Base-by-base conservation (phyloP, 1,140 invertebrate genomes). In the Drosophila elegans region DNA sequence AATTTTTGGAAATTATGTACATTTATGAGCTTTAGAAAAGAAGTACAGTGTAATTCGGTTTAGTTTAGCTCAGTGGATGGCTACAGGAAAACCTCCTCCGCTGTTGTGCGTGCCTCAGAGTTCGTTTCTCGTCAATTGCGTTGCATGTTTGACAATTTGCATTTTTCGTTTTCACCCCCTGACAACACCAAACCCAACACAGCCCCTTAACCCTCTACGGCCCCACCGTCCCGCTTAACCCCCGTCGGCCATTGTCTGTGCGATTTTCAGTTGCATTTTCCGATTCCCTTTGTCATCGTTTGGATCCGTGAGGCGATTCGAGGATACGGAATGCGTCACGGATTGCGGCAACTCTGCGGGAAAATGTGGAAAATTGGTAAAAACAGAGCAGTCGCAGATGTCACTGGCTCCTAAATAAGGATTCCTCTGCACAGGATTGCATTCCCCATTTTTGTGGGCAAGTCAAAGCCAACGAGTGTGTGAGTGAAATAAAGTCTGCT, bases 131-230 rank as follows among this genome's bases (percentile, higher is more conserved):
- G 48, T 67, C 61, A 73, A 74, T 81, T 85, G 68, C 64, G 53
- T 78, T 82, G 75, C 83, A 79, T 76, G 79, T 79, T 79, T 79
- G 67, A 77, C 83, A 88, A 83, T 89, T 88, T 83, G 71, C 83
- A 82, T 86, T 75, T 88, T 75, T 67, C 56, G 52, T 63, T 74
- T 44, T 57, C 57, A 42, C 25, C 38, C 21, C 29, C 29, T 7
- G 2, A 0, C 6, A 4, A 5, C 6, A 32, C 27, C 63, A 11
- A 0, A 6, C 44, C 13, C 44, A 3, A 3, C 12, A 7, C 29
- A 21, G 16, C 16, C 16, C 16, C 16, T 29, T 11, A 36, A n/a
- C 13, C 27, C 45, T 9, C 39, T 13, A 21, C 16, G 16, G 16
- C 16, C 16, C 16, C 6, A 4, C 3, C 7, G 0, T 21, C 11